phyloP scores from a whole-genome alignment of 1,140 invertebrate genomes.

The Stenopsyche tienmushanensis region DNA sequence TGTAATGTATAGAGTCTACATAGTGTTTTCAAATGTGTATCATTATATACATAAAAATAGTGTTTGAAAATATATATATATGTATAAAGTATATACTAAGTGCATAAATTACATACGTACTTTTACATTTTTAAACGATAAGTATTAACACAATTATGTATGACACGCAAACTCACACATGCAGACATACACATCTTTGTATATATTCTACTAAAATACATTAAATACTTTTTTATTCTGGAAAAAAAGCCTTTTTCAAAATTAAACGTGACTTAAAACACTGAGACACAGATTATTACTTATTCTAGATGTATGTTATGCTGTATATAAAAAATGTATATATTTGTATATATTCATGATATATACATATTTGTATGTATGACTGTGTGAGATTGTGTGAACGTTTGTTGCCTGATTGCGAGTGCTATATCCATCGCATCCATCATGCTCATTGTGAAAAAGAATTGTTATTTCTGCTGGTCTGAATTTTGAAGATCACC shows the following conservation, averaged over 20 bases:
- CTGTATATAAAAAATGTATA: slow-evolving; percentile 11
- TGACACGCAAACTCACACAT: too few relatives aligned
- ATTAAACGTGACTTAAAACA: slow-evolving; percentile 34
- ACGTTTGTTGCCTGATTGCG: too few relatives aligned
- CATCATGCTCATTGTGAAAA: too few relatives aligned
- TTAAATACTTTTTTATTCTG: slow-evolving; percentile 15
- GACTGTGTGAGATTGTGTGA: too few relatives aligned
- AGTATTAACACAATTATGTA: slow-evolving; percentile 37
- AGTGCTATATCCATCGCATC: too few relatives aligned
- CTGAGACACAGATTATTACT: slow-evolving; percentile 25
- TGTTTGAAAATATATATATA: slow-evolving; percentile 33
- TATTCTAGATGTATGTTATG: slow-evolving; percentile 32
- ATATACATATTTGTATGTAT: too few relatives aligned
- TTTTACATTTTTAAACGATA: slow-evolving; percentile 38
- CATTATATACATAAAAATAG: slow-evolving; percentile 34
- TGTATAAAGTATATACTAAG: slow-evolving; percentile 34
- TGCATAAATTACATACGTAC: slow-evolving; percentile 38
- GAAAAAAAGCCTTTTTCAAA: slow-evolving; percentile 37
- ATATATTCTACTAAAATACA: slow-evolving; percentile 18
- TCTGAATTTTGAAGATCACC: too few relatives aligned
- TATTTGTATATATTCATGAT: slow-evolving; percentile 10
- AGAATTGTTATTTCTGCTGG: too few relatives aligned
- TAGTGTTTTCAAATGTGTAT: slow-evolving; percentile 34
- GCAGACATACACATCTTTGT: slow-evolving; percentile 31
- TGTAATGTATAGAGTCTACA: slow-evolving; percentile 27